These are phyloP conservation scores for Amphilophus citrinellus DNA, from an alignment of 2,113 vertebrate genomes.

Conservation along the genomic window DNA sequence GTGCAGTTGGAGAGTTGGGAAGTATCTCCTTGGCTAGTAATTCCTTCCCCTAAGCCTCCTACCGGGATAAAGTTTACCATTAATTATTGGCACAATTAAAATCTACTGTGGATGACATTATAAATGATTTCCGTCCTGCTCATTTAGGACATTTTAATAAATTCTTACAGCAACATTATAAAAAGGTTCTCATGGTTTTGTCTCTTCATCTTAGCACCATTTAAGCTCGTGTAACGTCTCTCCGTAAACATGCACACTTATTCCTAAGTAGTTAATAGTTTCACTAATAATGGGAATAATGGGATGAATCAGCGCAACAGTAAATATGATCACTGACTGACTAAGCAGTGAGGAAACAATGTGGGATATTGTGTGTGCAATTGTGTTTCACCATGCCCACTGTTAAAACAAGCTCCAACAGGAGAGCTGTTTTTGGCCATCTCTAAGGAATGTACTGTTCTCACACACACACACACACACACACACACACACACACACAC, in stretches of 20 bases:
- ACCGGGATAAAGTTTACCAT: background rate
- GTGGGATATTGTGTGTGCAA: background rate
- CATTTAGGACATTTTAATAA: background rate
- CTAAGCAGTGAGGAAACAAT: conserved; percentile 6
- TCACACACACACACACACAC: background rate
- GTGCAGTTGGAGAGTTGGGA: background rate
- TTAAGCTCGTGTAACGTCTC: background rate
- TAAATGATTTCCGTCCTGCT: fast-evolving
- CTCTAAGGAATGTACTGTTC: conserved; percentile 34
- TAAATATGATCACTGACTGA: background rate
- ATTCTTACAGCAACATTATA: background rate
- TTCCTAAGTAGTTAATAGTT: fast-evolving
- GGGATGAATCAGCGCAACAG: background rate
- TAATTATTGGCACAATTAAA: background rate
- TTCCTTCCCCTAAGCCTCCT: background rate
- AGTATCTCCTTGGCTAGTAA: background rate
- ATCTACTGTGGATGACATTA: background rate
- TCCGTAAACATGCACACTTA: background rate
- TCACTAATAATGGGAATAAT: background rate
- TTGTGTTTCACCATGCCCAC: conserved; percentile 6
- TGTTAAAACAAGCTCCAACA: conserved; percentile 56
- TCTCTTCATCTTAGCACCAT: too few relatives aligned
- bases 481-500: background rate
- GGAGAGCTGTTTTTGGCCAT: conserved; percentile 19
- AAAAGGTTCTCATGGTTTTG: background rate